phyloP scores from a whole-genome alignment of 2,113 vertebrate species.

The Trematomus loennbergii region DNA sequence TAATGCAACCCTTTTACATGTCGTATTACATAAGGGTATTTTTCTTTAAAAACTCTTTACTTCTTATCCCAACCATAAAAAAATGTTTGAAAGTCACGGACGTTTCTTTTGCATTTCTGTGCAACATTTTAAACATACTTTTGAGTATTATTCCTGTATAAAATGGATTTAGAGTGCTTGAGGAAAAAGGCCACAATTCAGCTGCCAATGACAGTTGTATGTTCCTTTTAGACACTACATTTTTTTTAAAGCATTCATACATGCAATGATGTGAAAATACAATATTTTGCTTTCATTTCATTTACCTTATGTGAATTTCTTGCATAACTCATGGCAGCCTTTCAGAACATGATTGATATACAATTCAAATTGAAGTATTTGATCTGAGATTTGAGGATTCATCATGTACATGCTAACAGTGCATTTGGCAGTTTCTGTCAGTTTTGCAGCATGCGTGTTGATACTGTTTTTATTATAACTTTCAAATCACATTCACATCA shows the following conservation, averaged over 20 bases:
- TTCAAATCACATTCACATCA: not conserved
- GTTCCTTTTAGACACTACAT: slow-evolving; percentile 13
- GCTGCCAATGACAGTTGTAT: not conserved
- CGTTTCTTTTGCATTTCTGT: not conserved
- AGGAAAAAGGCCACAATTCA: slow-evolving; percentile 3
- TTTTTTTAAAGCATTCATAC: slow-evolving; percentile 33
- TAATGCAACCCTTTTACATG: not conserved
- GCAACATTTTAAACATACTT: not conserved
- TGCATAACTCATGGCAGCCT: slow-evolving; percentile 15
- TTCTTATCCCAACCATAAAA: not conserved
- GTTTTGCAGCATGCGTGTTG: not conserved
- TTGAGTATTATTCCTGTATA: not conserved
- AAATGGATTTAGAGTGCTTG: not conserved
- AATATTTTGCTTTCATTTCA: slow-evolving; percentile 15
- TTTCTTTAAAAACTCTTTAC: not conserved
- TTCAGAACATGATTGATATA: slow-evolving; percentile 6
- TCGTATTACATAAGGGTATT: not conserved
- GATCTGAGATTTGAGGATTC: slow-evolving; percentile 14
- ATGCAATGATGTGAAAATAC: slow-evolving; percentile 41
- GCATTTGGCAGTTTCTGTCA: slow-evolving; percentile 1
- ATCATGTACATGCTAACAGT: not conserved
- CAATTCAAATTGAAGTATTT: slow-evolving; percentile 4
- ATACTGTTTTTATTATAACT: slow-evolving; percentile 12
- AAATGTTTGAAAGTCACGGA: not conserved
- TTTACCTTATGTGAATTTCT: slow-evolving; percentile 1